Percentiles rank a stretch among this genome's conserved stretches.
These are phyloP conservation scores for Cantharis rustica DNA, from an alignment of 2,888 invertebrate genomes.

Conservation along the genomic window DNA sequence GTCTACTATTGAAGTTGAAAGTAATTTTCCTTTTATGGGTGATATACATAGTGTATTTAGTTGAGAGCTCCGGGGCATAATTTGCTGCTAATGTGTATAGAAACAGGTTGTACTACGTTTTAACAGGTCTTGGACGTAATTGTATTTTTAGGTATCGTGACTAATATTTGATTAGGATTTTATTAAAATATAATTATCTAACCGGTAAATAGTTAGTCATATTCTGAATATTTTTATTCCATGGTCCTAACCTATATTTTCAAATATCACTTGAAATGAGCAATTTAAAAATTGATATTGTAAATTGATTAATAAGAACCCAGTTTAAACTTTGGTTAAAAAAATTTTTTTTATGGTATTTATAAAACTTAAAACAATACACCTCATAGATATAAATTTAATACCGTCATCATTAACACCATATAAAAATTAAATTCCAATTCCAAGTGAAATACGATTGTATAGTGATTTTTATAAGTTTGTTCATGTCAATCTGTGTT, in stretches of 20 bases:
- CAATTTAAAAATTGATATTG: neutral
- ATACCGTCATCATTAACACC: too few species aligned
- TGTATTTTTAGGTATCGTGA: constrained; percentile 9
- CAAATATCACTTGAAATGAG: neutral
- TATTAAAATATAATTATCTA: neutral
- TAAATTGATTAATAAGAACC: too few species aligned
- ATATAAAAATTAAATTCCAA: too few species aligned
- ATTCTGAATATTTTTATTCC: neutral
- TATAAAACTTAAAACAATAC: too few species aligned
- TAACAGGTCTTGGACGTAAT: constrained; percentile 8
- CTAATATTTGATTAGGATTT: neutral
- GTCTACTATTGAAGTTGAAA: neutral
- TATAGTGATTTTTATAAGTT: too few species aligned
- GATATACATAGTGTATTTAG: constrained; percentile 3
- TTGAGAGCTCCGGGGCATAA: constrained; percentile 3
- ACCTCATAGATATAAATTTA: too few species aligned
- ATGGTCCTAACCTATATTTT: neutral
- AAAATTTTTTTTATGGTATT: too few species aligned
- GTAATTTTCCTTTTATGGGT: constrained; percentile 6
- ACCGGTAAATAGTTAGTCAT: neutral
- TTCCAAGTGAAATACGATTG: too few species aligned
- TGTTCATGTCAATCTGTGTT: too few species aligned
- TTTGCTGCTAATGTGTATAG: constrained; percentile 8
- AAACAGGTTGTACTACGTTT: constrained; percentile 19
- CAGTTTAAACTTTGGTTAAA: too few species aligned